These are phyloP conservation scores for Bambusicola thoracicus DNA, from an alignment of 2,113 vertebrate genomes.

Conservation along the genomic window DNA sequence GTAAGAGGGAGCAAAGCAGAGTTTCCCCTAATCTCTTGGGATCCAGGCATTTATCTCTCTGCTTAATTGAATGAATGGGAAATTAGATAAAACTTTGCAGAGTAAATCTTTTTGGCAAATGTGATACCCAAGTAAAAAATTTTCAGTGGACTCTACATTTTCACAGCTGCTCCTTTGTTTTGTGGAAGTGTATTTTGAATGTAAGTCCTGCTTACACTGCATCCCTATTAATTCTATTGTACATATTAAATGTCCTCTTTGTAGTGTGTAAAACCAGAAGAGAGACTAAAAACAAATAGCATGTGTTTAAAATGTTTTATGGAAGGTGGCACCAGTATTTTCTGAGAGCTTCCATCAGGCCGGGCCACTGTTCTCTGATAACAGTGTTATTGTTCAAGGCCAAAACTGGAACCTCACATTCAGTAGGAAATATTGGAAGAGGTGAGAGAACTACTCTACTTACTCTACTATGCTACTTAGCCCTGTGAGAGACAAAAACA, in stretches of 20 bases:
- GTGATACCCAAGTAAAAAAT: conserved; percentile 70
- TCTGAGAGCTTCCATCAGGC: conserved; percentile 47
- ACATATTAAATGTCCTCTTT: conserved; percentile 77
- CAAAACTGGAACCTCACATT: conserved; percentile 9
- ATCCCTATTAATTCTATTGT: conserved; percentile 78
- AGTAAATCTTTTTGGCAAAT: conserved; percentile 79
- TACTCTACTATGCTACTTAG: not conserved
- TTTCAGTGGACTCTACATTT: conserved; percentile 57
- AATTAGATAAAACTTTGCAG: conserved; percentile 79
- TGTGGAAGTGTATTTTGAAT: conserved; percentile 71
- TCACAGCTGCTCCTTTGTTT: conserved; percentile 78
- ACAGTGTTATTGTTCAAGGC: not conserved
- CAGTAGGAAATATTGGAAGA: conserved; percentile 14
- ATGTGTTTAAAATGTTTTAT: conserved; percentile 73
- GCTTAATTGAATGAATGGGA: conserved; percentile 78
- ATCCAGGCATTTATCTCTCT: conserved; percentile 70
- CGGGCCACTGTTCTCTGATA: conserved; percentile 34
- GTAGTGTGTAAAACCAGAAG: conserved; percentile 68
- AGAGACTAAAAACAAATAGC: conserved; percentile 77
- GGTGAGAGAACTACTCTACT: not conserved
- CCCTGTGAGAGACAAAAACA: not conserved
- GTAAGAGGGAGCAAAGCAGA: conserved; percentile 45
- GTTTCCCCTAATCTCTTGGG: conserved; percentile 61
- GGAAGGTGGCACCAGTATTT: conserved; percentile 65
- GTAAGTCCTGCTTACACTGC: conserved; percentile 75